Conservation (phyloP, 1,140 invertebrate species). For the Hylyphantes graminicola region DNA sequence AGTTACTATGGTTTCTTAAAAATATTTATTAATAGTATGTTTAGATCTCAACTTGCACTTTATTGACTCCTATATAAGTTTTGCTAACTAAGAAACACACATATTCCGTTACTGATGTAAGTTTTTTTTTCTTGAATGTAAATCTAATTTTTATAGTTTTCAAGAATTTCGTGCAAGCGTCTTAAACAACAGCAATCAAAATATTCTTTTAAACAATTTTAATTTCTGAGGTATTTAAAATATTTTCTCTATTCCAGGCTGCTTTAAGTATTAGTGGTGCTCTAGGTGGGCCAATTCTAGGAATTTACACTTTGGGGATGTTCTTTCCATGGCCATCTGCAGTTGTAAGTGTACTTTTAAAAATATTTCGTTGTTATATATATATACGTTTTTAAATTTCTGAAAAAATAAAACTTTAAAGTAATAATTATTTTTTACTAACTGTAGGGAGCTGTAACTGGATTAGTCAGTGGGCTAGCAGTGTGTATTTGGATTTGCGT, state of each 20-base stretch:
- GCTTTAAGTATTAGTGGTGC: conserved; percentile 70
- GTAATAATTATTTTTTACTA: not conserved
- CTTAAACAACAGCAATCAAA: too few relatives aligned
- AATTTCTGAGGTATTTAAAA: not conserved
- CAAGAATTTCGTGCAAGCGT: too few relatives aligned
- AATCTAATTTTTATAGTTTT: not conserved
- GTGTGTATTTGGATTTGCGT: conserved; percentile 86
- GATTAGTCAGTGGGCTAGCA: conserved; percentile 76
- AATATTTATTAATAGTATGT: not conserved
- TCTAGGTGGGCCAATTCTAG: conserved; percentile 78
- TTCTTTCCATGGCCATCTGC: conserved; percentile 80
- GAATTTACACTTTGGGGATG: conserved; percentile 82
- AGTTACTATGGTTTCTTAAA: not conserved
- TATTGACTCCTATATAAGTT: too few relatives aligned
- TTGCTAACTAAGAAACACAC: not conserved
- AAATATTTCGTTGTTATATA: not conserved
- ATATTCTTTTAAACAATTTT: not conserved
- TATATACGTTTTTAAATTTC: not conserved
- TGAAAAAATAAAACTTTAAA: not conserved
- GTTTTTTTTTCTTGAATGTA: not conserved
- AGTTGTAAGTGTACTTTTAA: conserved; percentile 68
- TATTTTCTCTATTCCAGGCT: conserved; percentile 64
- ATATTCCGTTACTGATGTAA: not conserved
- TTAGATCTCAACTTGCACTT: not conserved
- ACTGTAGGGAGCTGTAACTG: conserved; percentile 79